Conservation (phyloP, 2,888 invertebrate genomes). For the Drosophila austrosaltans region DNA sequence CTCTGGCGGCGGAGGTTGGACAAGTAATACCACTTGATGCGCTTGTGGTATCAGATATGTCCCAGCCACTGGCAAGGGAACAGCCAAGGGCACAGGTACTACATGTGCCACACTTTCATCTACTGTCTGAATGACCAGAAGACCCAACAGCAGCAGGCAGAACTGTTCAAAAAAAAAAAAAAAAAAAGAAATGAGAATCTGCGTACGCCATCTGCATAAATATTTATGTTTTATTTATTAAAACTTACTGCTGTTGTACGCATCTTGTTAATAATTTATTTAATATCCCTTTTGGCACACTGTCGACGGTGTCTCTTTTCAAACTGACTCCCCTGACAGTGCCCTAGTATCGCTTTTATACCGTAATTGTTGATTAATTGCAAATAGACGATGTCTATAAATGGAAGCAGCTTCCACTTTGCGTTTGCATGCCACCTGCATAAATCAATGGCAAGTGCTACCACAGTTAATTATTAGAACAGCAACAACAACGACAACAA, state of each 20-base stretch:
- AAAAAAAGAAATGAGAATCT: no score
- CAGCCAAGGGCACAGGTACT: conserved; percentile 49
- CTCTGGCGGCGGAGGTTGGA: conserved; percentile 52
- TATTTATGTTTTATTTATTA: neutral
- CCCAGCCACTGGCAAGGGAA: conserved; percentile 40
- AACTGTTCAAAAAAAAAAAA: conserved; percentile 32
- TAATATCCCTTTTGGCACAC: conserved; percentile 40
- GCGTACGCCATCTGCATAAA: neutral
- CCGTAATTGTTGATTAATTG: conserved; percentile 51
- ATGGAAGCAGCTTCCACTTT: conserved; percentile 61
- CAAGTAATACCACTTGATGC: conserved; percentile 41
- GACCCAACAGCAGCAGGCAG: conserved; percentile 43
- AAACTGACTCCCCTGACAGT: conserved; percentile 55
- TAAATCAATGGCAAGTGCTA: conserved; percentile 61
- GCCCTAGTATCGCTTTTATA: conserved; percentile 69
- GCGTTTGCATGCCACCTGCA: conserved; percentile 30
- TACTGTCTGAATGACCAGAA: conserved; percentile 36
- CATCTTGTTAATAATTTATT: conserved; percentile 38
- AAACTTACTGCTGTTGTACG: conserved; percentile 49
- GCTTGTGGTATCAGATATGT: conserved; percentile 55
- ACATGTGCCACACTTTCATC: conserved; percentile 44
- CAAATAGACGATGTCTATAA: conserved; percentile 59
- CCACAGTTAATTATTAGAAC: conserved; percentile 61
- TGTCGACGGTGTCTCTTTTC: conserved; percentile 34
- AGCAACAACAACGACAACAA: conserved; percentile 42